Percentiles rank a stretch among this genome's conserved stretches.
These are phyloP conservation scores for Deroplatys truncata DNA, from an alignment of 2,888 invertebrate species.

Conservation along the genomic window DNA sequence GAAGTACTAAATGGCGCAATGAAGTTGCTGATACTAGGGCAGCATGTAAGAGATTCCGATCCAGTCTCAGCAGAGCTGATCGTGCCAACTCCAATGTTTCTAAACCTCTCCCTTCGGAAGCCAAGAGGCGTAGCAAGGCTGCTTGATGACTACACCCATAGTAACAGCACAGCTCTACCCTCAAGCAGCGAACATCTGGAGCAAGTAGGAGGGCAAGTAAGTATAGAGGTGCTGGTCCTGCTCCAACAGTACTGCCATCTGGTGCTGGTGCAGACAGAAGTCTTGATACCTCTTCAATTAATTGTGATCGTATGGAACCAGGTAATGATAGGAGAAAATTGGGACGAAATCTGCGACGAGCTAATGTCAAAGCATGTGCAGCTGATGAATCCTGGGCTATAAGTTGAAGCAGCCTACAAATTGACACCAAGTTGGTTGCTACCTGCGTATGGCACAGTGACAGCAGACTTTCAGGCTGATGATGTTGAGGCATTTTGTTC, in stretches of 20 bases:
- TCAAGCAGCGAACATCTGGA: slow-evolving; percentile 42
- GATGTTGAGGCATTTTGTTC: slow-evolving; percentile 36
- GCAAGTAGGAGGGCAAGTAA: slow-evolving; percentile 43
- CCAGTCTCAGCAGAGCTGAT: slow-evolving; percentile 43
- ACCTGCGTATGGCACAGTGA: slow-evolving; percentile 43
- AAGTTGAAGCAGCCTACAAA: slow-evolving; percentile 43
- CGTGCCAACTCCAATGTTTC: slow-evolving; percentile 43
- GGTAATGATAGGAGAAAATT: slow-evolving; percentile 43
- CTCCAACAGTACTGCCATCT: slow-evolving; percentile 41
- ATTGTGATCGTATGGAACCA: slow-evolving; percentile 41
- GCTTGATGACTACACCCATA: slow-evolving; percentile 48
- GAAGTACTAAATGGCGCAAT: slow-evolving; percentile 42
- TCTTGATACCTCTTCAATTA: slow-evolving; percentile 43
- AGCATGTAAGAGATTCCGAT: slow-evolving; percentile 42
- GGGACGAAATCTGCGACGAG: slow-evolving; percentile 42
- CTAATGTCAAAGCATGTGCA: slow-evolving; percentile 41
- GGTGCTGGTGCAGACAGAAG: slow-evolving; percentile 42
- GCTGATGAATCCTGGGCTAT: slow-evolving; percentile 44
- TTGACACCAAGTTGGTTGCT: slow-evolving; percentile 43
- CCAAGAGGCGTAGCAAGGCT: slow-evolving; percentile 42
- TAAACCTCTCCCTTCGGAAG: slow-evolving; percentile 42
- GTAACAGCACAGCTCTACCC: slow-evolving; percentile 46
- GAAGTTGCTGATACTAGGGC: slow-evolving; percentile 42
- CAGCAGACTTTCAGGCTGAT: slow-evolving; percentile 43
- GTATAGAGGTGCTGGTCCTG: slow-evolving; percentile 44